Percentiles rank a stretch among this genome's conserved stretches.
Conservation (phyloP, 2,113 vertebrate species). For the Phalacrocorax pelagicus region DNA sequence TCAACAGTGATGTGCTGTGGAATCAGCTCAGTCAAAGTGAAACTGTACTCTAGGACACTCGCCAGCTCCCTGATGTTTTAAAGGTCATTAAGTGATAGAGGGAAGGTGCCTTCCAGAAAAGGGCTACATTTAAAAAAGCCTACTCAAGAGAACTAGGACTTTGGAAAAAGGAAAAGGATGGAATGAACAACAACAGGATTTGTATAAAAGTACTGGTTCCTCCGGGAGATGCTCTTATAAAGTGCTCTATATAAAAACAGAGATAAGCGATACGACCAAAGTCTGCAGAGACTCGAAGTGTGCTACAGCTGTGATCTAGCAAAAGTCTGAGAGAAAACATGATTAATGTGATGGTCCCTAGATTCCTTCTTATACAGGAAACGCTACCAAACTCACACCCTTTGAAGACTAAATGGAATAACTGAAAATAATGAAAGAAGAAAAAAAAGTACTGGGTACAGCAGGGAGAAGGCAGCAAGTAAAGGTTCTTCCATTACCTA, state of each 20-base stretch:
- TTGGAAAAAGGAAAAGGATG: no score
- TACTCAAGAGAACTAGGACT: background rate
- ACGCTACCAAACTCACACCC: background rate
- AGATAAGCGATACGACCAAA: background rate
- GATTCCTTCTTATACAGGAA: background rate
- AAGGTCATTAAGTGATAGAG: background rate
- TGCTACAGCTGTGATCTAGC: background rate
- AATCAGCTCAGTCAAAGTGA: background rate
- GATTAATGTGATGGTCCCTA: background rate
- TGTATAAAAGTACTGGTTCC: background rate
- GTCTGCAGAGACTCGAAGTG: background rate
- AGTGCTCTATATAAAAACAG: background rate
- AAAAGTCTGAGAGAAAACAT: background rate
- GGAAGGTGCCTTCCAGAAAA: background rate
- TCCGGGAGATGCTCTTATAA: background rate
- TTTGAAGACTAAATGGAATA: background rate
- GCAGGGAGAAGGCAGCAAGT: background rate
- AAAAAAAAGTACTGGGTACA: background rate
- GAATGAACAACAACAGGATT: background rate
- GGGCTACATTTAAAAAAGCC: background rate
- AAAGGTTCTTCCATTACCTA: background rate
- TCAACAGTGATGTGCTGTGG: background rate
- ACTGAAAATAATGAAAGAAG: background rate
- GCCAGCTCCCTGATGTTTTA: background rate
- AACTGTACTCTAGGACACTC: background rate